Evolutionary conservation across 2,113 vertebrate species (phyloP).

Genomic region (human): DNA sequence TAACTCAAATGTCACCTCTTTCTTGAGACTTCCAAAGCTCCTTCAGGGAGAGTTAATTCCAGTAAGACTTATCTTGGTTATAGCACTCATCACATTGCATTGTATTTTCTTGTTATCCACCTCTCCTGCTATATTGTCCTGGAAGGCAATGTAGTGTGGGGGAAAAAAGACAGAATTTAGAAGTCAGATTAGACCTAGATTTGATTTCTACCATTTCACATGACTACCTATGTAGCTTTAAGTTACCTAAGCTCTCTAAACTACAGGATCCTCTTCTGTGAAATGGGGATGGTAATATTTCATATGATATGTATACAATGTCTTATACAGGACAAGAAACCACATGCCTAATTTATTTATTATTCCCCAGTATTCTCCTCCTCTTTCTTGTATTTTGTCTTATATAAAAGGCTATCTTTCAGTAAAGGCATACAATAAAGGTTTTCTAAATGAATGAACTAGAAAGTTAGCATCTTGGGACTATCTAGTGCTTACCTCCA

Average conservation of each 20-base stretch:
- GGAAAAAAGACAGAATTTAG: background rate
- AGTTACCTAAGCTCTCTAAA: background rate
- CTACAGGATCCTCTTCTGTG: background rate
- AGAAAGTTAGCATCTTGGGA: background rate
- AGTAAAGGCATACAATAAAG: background rate
- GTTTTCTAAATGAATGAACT: background rate
- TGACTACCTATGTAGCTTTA: background rate
- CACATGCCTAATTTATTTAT: background rate
- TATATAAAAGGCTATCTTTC: background rate
- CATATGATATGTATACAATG: background rate
- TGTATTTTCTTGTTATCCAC: background rate
- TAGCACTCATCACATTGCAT: background rate
- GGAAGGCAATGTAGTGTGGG: background rate
- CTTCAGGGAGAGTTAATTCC: background rate
- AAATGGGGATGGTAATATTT: background rate
- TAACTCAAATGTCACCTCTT: background rate
- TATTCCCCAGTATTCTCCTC: background rate
- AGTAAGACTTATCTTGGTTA: too few relatives aligned
- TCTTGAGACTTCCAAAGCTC: background rate
- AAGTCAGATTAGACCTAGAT: background rate
- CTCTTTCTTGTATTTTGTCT: background rate
- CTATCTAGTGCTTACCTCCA: background rate
- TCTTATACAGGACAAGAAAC: background rate
- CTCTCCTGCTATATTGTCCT: background rate
- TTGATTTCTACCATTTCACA: background rate